phyloP scores from a whole-genome alignment of 2,113 vertebrate genomes.

The Sphyrna mokarran region DNA sequence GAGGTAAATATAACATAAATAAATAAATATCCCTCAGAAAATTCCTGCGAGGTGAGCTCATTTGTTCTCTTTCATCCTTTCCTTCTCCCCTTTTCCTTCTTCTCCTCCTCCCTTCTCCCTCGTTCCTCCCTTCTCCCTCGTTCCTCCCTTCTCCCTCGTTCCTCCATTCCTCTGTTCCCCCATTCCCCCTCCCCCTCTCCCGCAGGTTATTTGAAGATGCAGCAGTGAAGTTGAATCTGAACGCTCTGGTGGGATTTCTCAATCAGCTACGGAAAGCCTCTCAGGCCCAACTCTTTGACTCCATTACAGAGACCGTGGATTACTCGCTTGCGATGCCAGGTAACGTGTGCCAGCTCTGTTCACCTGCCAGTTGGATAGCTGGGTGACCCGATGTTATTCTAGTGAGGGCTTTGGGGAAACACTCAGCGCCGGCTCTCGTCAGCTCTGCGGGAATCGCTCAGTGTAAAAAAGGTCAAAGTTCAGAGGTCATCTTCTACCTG shows the following conservation, averaged over 20 bases:
- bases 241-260: constrained; percentile 77
- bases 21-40: background rate
- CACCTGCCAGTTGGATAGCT: background rate
- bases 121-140: too few species aligned
- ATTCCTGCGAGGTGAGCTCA: background rate
- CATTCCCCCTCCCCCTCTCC: background rate
- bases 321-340: constrained; percentile 93
- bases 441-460: background rate
- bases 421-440: too few species aligned
- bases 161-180: background rate
- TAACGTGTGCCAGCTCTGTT: constrained; percentile 46
- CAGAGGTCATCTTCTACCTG: background rate
- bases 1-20: too few species aligned
- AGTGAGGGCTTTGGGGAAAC: background rate
- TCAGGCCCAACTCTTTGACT: constrained; percentile 88
- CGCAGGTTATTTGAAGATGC: constrained; percentile 90
- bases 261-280: constrained; percentile 91
- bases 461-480: background rate
- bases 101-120: background rate
- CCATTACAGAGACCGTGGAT: constrained; percentile 78
- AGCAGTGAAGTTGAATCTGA: constrained; percentile 79
- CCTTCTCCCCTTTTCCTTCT: background rate
- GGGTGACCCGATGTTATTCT: too few species aligned
- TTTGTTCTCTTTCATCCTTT: background rate
- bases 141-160: too few species aligned